Base-by-base conservation (phyloP, 2,797 vertebrate species). In the Yasuhikotakia modesta region DNA sequence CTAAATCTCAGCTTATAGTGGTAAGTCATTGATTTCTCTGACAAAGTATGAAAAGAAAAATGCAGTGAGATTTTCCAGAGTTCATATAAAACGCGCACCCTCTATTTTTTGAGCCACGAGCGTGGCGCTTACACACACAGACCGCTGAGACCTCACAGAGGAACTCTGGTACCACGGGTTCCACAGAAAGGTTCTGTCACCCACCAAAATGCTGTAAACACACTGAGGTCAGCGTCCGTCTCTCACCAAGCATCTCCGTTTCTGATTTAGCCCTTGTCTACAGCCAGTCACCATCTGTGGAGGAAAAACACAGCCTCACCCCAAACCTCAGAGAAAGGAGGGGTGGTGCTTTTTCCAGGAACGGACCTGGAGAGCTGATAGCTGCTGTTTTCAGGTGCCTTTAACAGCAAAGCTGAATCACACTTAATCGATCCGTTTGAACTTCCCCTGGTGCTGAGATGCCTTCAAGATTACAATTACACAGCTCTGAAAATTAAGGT, bases 21-120 rank as follows among this genome's bases (percentile, higher is more conserved):
- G 73, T 79, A 46, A 21, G 3, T 50, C 82, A 85, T 85, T 30
- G 81, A 85, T 83, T 85, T 84, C 71, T 52, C 79, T 63, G 78
- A 79, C 32, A 53, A 83, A 83, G 81, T 84, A 79, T 57, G 75
- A 80, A 76, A 71, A 78, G 77, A 48, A 43, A 78, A 77, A 84
- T 73, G 70, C 65, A 73, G 60, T 48, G 50, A 66, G 57, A 82
- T 50, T 86, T 78, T 45, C 73, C 32, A 64, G 35, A 74, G 65
- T 78, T 76, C 71, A 66, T 80, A 80, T 27, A 27, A 27, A 84
- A 83, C 43, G 53, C 45, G 73, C 58, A 63, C 64, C 45, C 30
- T 79, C 21, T 80, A 46, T 35, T 80, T 57, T 76, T 39, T 39
- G 43, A 52, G 57, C 48, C 30, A 3, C 0, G 10, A 35, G n/a